Percentiles rank a stretch among this genome's conserved stretches.
Conservation (phyloP, 2,888 invertebrate genomes). For the Brachyptera putata region DNA sequence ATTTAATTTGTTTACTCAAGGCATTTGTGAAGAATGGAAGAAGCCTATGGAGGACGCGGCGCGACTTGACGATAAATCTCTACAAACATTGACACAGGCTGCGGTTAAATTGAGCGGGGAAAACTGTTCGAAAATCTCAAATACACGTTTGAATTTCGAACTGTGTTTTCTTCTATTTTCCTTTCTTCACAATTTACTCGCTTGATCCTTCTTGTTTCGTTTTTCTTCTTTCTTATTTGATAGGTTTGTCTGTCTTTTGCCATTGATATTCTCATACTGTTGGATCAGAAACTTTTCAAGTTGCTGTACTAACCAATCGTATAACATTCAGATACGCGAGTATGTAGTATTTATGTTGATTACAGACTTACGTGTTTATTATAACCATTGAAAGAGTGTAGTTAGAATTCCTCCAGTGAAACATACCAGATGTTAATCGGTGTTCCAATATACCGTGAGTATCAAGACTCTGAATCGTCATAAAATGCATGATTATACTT, state of each 20-base stretch:
- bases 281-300: too few relatives aligned
- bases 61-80: constrained; percentile 22
- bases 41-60: neutral
- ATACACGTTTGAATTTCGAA: constrained; percentile 19
- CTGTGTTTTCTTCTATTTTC: constrained; percentile 20
- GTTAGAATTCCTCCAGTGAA: too few relatives aligned
- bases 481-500: too few relatives aligned
- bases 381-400: too few relatives aligned
- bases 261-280: constrained; percentile 31
- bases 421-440: too few relatives aligned
- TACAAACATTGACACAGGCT: constrained; percentile 32
- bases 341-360: too few relatives aligned
- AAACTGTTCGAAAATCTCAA: constrained; percentile 21
- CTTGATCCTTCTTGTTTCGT: constrained; percentile 11
- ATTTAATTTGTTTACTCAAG: constrained; percentile 21
- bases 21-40: constrained; percentile 14
- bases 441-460: too few relatives aligned
- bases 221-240: constrained; percentile 7
- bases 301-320: too few relatives aligned
- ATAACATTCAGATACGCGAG: too few relatives aligned
- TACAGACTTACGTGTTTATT: too few relatives aligned
- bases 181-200: neutral
- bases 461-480: too few relatives aligned
- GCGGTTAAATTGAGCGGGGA: constrained; percentile 13
- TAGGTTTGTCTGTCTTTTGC: constrained; percentile 17